Base-by-base conservation (phyloP, 1,140 invertebrate species). In the Bombus superbus region DNA sequence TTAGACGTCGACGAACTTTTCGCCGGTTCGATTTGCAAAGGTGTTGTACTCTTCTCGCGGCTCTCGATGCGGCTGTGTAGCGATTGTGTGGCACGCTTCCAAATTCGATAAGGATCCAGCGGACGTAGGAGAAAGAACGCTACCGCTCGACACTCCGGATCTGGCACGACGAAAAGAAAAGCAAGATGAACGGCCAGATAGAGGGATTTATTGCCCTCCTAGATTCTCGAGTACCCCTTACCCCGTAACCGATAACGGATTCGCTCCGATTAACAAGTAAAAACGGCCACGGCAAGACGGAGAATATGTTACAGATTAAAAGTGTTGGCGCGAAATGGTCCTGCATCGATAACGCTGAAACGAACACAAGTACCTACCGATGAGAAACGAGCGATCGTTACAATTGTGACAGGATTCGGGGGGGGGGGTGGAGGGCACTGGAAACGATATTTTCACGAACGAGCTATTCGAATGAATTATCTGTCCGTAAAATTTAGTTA, bases 101-200 rank as follows among this genome's bases (percentile, higher is more conserved):
- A 86, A 86, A 86, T 86, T 86, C 81, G 85, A 86, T 86, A 86
- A 86, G 81, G 69, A 86, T 86, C 85, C 85, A 57, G 71, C 57
- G 57, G 59, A 74, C 66, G 66, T 32, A 42, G 40, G 32, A 47
- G 32, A 59, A 44, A 44, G 75, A 66, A 28, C 11, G 62, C 35
- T 28, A 44, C n/a, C 74, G 38, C 15, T 25, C 22, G 28, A 25
- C 40, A n/a, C 32, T 42, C n/a, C 53, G 59, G 59, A 66, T 83
- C 83, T 57, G 57, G 44, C 66, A 38, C 38, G 40, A 28, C 44
- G 57, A 74, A 84, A 83, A 86, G 80, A 84, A 84, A 78, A 84
- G 81, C 66, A 68, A 78, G 85, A 86, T 84, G 75, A 66, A 84
- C 75, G 75, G 81, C 68, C 53, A 77, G 85, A 86, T 86, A 86